A percentile compares a stretch with the other conserved stretches of the same genome.
Conservation (phyloP, 1,140 invertebrate species). For the Meloidogyne exigua region DNA sequence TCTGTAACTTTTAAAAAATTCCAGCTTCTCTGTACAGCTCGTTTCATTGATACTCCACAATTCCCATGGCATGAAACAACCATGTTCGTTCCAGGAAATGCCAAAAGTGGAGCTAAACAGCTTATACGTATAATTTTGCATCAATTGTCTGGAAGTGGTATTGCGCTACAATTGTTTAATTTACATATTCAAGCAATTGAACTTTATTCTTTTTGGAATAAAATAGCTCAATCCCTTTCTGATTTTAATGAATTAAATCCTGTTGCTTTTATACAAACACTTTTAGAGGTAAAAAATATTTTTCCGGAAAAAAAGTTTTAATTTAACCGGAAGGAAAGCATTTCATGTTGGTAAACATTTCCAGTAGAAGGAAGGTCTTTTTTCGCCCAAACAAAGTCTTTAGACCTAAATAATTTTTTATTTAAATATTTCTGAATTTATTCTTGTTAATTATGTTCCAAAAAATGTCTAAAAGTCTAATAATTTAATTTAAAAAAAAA, state of each 20-base stretch:
- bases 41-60: slow-evolving; percentile 61
- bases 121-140: slow-evolving; percentile 92
- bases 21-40: slow-evolving; percentile 37
- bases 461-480: no score
- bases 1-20: slow-evolving; percentile 69
- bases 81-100: slow-evolving; percentile 80
- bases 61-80: slow-evolving; percentile 76
- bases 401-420: slow-evolving; percentile 44
- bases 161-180: slow-evolving; percentile 92
- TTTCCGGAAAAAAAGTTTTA: no score
- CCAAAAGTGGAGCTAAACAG: slow-evolving; percentile 88
- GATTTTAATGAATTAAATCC: slow-evolving; percentile 96
- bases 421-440: background rate
- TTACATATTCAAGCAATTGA: slow-evolving; percentile 67
- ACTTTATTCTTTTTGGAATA: slow-evolving; percentile 77
- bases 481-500: no score
- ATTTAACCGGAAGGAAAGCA: slow-evolving; percentile 49
- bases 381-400: slow-evolving; percentile 62
- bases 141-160: slow-evolving; percentile 73
- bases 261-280: slow-evolving; percentile 82
- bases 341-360: slow-evolving; percentile 39
- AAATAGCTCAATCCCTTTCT: slow-evolving; percentile 83
- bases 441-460: background rate
- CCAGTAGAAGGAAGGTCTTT: slow-evolving; percentile 26
- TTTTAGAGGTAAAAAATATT: slow-evolving; percentile 72